Percentiles rank a stretch among this genome's conserved stretches.
These are phyloP conservation scores for Dryococelus australis DNA, from an alignment of 2,888 invertebrate species.

Conservation along the genomic window DNA sequence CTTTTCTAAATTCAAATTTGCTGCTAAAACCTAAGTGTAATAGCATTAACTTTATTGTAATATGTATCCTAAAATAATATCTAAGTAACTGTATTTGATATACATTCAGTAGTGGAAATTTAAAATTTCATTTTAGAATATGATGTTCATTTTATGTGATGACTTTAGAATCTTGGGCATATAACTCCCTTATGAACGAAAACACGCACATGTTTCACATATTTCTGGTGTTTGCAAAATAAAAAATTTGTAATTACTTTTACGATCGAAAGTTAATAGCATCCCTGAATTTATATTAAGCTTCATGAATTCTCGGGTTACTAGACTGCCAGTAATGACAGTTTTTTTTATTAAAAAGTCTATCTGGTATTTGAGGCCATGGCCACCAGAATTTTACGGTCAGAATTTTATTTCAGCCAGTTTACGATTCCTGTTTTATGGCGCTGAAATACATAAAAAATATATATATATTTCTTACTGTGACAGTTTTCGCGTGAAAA, in stretches of 20 bases:
- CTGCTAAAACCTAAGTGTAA: no score
- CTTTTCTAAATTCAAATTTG: no score
- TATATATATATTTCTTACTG: background rate
- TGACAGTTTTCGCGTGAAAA: background rate
- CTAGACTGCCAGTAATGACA: background rate
- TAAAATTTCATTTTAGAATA: no score
- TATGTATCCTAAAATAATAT: no score
- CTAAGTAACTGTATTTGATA: no score
- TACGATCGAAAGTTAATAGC: background rate
- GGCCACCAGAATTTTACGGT: background rate
- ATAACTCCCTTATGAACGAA: background rate
- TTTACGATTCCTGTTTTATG: background rate
- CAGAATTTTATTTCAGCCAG: slow-evolving; percentile 9
- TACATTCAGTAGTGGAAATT: no score
- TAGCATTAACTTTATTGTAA: no score
- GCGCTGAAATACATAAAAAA: background rate
- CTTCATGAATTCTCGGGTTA: background rate
- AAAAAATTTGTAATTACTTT: background rate
- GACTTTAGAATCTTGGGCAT: background rate
- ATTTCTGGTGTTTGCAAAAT: background rate
- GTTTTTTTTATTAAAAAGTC: background rate
- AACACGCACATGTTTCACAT: background rate
- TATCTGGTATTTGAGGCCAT: background rate
- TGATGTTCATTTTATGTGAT: no score
- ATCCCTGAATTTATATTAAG: background rate